These are phyloP conservation scores for Eupsilia transversa DNA, from an alignment of 2,888 invertebrate genomes.

Conservation along the genomic window DNA sequence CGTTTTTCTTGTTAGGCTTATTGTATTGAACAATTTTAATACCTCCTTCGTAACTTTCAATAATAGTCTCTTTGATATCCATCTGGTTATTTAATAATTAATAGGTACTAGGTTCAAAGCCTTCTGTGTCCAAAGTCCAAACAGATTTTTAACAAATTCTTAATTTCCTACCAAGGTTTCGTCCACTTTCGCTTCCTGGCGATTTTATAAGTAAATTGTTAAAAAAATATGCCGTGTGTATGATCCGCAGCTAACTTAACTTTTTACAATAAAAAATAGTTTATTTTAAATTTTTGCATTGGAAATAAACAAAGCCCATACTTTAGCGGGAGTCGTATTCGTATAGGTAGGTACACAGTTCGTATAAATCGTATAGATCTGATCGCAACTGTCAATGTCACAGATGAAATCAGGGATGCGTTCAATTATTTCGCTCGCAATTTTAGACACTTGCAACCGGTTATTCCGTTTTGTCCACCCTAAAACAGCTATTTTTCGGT, in stretches of 20 bases:
- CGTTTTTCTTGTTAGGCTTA: conserved; percentile 95
- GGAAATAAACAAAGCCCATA: not conserved
- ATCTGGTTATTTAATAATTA: conserved; percentile 45
- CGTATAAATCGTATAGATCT: too few relatives aligned
- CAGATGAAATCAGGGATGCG: too few relatives aligned
- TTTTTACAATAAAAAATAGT: not conserved
- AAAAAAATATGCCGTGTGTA: not conserved
- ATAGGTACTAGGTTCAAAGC: conserved; percentile 10
- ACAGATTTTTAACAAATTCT: not conserved
- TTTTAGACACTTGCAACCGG: too few relatives aligned
- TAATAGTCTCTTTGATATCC: conserved; percentile 72
- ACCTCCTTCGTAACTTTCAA: conserved; percentile 75
- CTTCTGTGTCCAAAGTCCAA: conserved; percentile 19
- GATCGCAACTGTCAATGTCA: too few relatives aligned
- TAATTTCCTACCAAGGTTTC: not conserved
- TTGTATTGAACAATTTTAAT: conserved; percentile 92
- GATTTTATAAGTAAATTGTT: not conserved
- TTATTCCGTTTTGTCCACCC: too few relatives aligned
- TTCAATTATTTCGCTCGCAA: too few relatives aligned
- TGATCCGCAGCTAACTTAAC: not conserved
- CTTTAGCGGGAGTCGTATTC: too few relatives aligned
- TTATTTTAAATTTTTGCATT: not conserved
- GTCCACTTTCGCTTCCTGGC: not conserved
- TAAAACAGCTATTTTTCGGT: too few relatives aligned
- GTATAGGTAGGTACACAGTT: too few relatives aligned